Percentiles rank a stretch among this genome's conserved stretches.
Conservation (phyloP, 2,113 vertebrate species). For the Mionectes macconnelli region DNA sequence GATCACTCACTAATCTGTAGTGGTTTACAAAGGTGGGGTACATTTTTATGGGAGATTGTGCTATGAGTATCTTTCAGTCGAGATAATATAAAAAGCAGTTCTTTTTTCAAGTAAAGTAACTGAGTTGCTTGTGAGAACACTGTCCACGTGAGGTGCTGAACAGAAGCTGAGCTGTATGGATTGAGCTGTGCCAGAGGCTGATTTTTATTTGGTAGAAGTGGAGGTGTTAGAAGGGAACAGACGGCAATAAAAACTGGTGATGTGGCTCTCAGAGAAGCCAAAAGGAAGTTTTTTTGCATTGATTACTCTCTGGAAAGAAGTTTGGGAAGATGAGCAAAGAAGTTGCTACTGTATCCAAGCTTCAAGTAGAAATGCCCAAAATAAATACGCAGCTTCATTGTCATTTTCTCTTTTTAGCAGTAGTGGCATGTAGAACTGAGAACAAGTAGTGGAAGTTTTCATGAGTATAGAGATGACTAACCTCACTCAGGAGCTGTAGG, state of each 20-base stretch:
- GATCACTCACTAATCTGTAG: not conserved
- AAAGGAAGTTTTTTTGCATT: not conserved
- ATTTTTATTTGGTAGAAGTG: constrained; percentile 37
- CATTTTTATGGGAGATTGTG: not conserved
- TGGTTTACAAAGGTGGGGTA: not conserved
- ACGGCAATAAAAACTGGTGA: not conserved
- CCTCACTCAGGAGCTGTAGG: not conserved
- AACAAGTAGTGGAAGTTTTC: not conserved
- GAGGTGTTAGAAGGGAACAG: constrained; percentile 27
- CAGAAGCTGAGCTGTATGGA: not conserved
- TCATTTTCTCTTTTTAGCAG: not conserved
- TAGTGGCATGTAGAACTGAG: not conserved
- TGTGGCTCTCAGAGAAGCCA: not conserved
- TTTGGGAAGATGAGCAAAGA: not conserved
- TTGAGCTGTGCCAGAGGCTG: constrained; percentile 37
- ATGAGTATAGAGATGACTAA: not conserved
- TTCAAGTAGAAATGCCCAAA: constrained; percentile 10
- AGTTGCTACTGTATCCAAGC: not conserved
- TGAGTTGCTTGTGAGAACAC: not conserved
- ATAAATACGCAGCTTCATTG: not conserved
- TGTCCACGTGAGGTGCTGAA: not conserved
- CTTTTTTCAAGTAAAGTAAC: not conserved
- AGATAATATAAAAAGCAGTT: not conserved
- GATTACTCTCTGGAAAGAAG: not conserved
- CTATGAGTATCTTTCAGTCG: not conserved